phyloP scores from a whole-genome alignment of 2,797 vertebrate species.

The Scarus forsteni region DNA sequence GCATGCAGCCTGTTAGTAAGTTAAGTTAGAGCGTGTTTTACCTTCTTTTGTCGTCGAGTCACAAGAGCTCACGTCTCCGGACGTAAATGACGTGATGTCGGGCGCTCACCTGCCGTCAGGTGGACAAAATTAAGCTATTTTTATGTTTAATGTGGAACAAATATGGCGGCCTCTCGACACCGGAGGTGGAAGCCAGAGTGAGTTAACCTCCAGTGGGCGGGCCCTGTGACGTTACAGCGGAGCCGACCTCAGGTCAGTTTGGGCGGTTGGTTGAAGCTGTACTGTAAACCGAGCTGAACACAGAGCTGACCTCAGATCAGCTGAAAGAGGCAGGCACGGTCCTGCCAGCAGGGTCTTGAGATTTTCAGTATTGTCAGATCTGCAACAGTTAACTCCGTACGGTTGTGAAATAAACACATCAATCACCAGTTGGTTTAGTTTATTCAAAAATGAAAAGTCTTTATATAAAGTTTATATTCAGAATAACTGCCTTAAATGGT shows the following conservation, averaged over 20 bases:
- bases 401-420: too few relatives aligned
- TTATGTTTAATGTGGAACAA: constrained; percentile 57
- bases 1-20: constrained; percentile 20
- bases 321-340: not conserved
- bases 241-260: constrained; percentile 37
- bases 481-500: too few relatives aligned
- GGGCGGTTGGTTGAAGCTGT: not conserved
- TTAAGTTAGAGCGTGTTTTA: constrained; percentile 11
- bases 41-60: constrained; percentile 18
- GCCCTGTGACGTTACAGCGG: accelerated
- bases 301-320: constrained; percentile 14
- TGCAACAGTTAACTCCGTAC: too few relatives aligned
- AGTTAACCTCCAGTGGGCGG: constrained; percentile 70
- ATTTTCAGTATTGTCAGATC: too few relatives aligned
- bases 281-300: not conserved
- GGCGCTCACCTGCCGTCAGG: not conserved
- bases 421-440: too few relatives aligned
- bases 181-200: constrained; percentile 74
- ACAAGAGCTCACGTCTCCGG: not conserved
- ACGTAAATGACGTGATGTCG: too few relatives aligned
- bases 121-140: constrained; percentile 43
- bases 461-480: too few relatives aligned
- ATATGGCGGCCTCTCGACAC: constrained; percentile 75
- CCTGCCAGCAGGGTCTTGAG: not conserved
- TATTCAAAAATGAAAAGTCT: too few relatives aligned